Conservation (phyloP, 1,140 invertebrate genomes). For the Papilio helenus region DNA sequence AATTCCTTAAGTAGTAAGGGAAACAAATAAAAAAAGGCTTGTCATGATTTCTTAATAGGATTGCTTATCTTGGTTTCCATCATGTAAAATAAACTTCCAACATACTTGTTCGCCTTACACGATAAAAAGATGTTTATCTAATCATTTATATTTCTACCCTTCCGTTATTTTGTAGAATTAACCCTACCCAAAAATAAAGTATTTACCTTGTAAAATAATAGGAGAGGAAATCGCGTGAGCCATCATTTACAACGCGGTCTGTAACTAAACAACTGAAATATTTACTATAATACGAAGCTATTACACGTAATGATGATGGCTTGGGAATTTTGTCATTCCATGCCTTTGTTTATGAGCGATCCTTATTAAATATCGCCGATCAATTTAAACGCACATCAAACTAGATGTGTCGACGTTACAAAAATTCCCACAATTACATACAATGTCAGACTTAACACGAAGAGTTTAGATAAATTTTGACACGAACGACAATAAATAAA, state of each 20-base stretch:
- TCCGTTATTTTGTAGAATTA: slow-evolving; percentile 11
- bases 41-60: not conserved
- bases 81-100: not conserved
- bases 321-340: slow-evolving; percentile 70
- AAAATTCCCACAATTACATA: slow-evolving; percentile 2
- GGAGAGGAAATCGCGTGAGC: slow-evolving; percentile 59
- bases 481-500: not conserved
- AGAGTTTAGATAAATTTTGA: not conserved
- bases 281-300: slow-evolving; percentile 69
- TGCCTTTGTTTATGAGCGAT: slow-evolving; percentile 49
- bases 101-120: not conserved
- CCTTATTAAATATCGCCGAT: slow-evolving; percentile 46
- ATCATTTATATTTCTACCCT: slow-evolving; percentile 18
- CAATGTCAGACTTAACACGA: not conserved
- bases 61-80: not conserved
- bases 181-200: slow-evolving; percentile 33
- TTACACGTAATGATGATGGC: slow-evolving; percentile 77
- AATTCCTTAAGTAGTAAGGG: not conserved
- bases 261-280: slow-evolving; percentile 76
- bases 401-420: slow-evolving; percentile 27
- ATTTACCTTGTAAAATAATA: slow-evolving; percentile 37
- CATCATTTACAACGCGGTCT: slow-evolving; percentile 53
- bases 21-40: not conserved
- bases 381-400: slow-evolving; percentile 37
- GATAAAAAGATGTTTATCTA: slow-evolving; percentile 9